Evolutionary conservation across 2,888 invertebrate species (phyloP).

Genomic region (Stenchaetothrips biformis): DNA sequence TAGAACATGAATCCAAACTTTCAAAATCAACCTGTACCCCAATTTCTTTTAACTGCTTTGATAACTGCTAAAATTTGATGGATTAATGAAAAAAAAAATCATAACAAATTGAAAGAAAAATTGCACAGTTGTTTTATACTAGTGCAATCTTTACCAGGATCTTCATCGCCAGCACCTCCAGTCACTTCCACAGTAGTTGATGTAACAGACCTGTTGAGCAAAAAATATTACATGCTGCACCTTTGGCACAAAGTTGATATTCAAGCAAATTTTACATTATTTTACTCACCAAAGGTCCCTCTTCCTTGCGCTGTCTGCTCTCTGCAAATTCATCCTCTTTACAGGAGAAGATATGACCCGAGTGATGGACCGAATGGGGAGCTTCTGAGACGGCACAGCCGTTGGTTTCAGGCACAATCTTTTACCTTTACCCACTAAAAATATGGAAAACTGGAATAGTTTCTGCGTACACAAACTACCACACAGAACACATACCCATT

Average conservation of each 20-base stretch:
- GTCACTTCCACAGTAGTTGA: background rate
- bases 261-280: background rate
- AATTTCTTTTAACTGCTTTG: background rate
- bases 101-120: background rate
- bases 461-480: background rate
- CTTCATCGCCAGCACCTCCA: background rate
- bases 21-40: background rate
- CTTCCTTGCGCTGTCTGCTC: background rate
- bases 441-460: background rate
- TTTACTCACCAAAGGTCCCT: background rate
- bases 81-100: background rate
- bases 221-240: background rate
- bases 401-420: background rate
- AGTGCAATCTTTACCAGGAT: background rate
- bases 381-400: background rate
- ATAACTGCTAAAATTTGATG: background rate
- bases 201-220: background rate
- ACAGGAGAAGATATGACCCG: background rate
- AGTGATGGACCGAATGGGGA: background rate
- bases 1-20: background rate
- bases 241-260: background rate
- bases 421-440: background rate
- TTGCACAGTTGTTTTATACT: background rate
- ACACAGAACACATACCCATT: background rate
- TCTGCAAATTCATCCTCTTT: background rate